These are phyloP conservation scores for Mamestra brassicae DNA, from an alignment of 2,888 invertebrate species.

Conservation along the genomic window DNA sequence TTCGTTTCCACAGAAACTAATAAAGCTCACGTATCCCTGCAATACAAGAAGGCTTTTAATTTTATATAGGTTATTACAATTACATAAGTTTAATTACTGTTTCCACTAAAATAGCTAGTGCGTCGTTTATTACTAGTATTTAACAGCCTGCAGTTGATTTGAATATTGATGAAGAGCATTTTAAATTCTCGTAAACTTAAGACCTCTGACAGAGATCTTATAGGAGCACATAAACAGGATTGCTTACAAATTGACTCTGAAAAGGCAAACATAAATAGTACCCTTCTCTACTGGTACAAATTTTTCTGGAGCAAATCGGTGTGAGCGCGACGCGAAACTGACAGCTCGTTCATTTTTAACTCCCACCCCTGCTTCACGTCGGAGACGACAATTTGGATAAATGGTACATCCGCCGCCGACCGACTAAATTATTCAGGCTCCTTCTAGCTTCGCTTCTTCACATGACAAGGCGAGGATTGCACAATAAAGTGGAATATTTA, in stretches of 20 bases:
- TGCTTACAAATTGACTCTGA: constrained; percentile 70
- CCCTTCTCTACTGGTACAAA: constrained; percentile 67
- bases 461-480: constrained; percentile 86
- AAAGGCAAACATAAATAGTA: constrained; percentile 75
- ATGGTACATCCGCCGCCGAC: constrained; percentile 85
- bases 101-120: constrained; percentile 5
- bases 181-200: constrained; percentile 22
- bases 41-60: constrained; percentile 78
- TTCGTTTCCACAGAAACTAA: constrained; percentile 83
- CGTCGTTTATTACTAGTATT: neutral
- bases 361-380: constrained; percentile 75
- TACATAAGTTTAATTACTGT: constrained; percentile 16
- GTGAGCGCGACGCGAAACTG: constrained; percentile 76
- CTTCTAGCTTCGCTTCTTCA: constrained; percentile 82
- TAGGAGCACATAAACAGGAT: constrained; percentile 49
- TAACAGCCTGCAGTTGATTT: neutral
- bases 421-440: constrained; percentile 86
- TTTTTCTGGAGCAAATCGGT: constrained; percentile 75
- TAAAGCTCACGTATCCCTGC: constrained; percentile 80
- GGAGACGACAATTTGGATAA: constrained; percentile 88
- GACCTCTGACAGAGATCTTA: constrained; percentile 39
- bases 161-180: neutral
- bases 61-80: constrained; percentile 54
- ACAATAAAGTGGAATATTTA: constrained; percentile 89
- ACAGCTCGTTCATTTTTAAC: constrained; percentile 86